phyloP scores from a whole-genome alignment of 2,797 vertebrate genomes.

The Pygocentrus nattereri region DNA sequence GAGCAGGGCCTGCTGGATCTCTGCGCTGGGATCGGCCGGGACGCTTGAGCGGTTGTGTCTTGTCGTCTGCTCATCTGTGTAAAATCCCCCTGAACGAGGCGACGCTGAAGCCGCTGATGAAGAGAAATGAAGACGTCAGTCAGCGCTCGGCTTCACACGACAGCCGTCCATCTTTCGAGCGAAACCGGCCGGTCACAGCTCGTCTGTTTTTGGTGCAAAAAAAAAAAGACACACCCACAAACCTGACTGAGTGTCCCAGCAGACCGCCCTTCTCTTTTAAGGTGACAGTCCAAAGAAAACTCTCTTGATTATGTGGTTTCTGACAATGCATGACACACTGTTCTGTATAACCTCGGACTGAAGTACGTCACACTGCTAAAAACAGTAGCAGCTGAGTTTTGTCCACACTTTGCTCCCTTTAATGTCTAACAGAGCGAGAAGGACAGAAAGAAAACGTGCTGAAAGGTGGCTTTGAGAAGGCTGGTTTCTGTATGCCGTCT shows the following conservation, averaged over 20 bases:
- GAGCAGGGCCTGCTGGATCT: background rate
- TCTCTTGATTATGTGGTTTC: no score
- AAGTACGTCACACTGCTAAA: background rate
- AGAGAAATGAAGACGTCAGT: slow-evolving; percentile 53
- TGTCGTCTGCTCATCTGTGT: slow-evolving; percentile 28
- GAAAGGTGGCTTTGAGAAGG: slow-evolving; percentile 42
- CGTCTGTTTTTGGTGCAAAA: background rate
- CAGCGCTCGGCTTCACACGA: background rate
- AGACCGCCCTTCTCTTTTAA: background rate
- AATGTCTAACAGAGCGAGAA: background rate
- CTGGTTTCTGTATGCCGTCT: slow-evolving; percentile 35
- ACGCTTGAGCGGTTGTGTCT: slow-evolving; percentile 28
- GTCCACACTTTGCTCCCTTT: background rate
- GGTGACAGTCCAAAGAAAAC: background rate
- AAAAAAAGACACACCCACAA: no score
- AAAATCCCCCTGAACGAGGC: slow-evolving; percentile 37
- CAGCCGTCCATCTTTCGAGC: background rate
- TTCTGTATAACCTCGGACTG: no score
- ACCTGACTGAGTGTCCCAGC: background rate
- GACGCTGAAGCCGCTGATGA: background rate
- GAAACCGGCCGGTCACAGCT: background rate
- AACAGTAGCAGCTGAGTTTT: background rate
- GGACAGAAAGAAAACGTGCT: slow-evolving; percentile 19
- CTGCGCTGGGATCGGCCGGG: background rate
- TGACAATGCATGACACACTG: no score